A percentile compares a stretch with the other conserved stretches of the same genome.
Conservation (phyloP, 2,888 invertebrate species). For the Argynnis bischoffii region DNA sequence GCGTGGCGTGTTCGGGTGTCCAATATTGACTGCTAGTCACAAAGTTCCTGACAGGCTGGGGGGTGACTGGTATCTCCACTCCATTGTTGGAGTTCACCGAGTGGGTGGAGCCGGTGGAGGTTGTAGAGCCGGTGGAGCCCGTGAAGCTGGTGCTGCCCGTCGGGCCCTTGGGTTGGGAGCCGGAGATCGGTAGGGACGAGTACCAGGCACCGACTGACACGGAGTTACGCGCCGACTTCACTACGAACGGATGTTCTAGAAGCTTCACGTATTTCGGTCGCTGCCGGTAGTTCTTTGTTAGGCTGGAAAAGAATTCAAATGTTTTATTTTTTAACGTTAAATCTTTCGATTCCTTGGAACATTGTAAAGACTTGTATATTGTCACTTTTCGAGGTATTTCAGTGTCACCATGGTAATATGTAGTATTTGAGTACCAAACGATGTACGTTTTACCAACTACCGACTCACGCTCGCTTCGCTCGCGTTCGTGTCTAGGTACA, state of each 20-base stretch:
- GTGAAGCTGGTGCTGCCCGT: slow-evolving; percentile 8
- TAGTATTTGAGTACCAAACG: no score
- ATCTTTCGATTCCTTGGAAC: no score
- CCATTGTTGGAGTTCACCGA: slow-evolving; percentile 40
- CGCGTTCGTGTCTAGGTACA: no score
- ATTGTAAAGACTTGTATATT: no score
- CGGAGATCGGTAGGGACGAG: slow-evolving; percentile 76
- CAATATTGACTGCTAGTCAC: slow-evolving; percentile 68
- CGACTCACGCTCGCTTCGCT: no score
- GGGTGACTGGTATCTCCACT: slow-evolving; percentile 43
- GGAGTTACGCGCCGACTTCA: slow-evolving; percentile 86
- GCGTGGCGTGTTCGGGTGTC: slow-evolving; percentile 71
- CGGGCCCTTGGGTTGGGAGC: slow-evolving; percentile 50
- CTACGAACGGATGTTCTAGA: slow-evolving; percentile 93
- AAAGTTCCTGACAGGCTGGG: slow-evolving; percentile 69
- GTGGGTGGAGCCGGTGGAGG: slow-evolving; percentile 35
- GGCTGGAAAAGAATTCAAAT: slow-evolving; percentile 79
- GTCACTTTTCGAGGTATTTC: no score
- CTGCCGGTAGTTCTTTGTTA: slow-evolving; percentile 95
- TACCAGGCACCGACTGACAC: slow-evolving; percentile 94
- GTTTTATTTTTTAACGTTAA: background rate
- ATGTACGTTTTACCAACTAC: no score
- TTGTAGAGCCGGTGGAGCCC: slow-evolving; percentile 15
- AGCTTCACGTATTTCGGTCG: slow-evolving; percentile 97
- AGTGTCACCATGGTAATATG: no score